Evolutionary conservation across 2,888 invertebrate species (phyloP).

Genomic region (Steinernema hermaphroditum): DNA sequence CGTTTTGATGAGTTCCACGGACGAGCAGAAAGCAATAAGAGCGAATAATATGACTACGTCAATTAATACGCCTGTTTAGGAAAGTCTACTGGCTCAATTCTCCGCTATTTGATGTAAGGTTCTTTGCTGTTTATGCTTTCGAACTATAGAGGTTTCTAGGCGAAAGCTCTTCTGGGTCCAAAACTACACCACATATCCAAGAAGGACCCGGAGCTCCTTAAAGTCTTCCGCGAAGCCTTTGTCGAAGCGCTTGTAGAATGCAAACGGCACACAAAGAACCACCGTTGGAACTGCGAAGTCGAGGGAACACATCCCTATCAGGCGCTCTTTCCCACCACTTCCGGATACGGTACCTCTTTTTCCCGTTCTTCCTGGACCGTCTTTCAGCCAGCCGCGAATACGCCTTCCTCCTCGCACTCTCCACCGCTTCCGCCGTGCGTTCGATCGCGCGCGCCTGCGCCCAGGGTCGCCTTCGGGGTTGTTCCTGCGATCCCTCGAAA

Average conservation of each 20-base stretch:
- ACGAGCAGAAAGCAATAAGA: too few relatives aligned
- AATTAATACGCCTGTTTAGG: not conserved
- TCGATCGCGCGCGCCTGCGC: conserved; percentile 70
- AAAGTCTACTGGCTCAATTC: conserved; percentile 26
- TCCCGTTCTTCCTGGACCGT: too few relatives aligned
- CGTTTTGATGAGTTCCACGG: not conserved
- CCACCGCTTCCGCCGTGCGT: conserved; percentile 71
- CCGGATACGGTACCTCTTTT: not conserved
- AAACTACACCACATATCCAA: conserved; percentile 7
- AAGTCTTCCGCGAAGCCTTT: conserved; percentile 5
- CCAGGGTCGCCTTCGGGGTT: conserved; percentile 71
- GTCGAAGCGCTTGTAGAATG: conserved; percentile 14
- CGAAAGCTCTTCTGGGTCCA: not conserved
- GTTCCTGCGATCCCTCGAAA: conserved; percentile 69
- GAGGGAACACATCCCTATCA: conserved; percentile 24
- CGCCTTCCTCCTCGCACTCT: conserved; percentile 72
- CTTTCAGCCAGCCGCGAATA: conserved; percentile 70
- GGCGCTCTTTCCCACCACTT: conserved; percentile 8
- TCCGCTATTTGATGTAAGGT: not conserved
- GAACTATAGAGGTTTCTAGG: not conserved
- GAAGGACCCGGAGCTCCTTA: conserved; percentile 11
- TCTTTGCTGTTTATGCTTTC: not conserved
- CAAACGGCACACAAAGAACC: not conserved
- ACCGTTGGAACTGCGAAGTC: conserved; percentile 15
- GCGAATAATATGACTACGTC: too few relatives aligned